phyloP scores from a whole-genome alignment of 2,888 invertebrate genomes.

The Reticulitermes lucifugus region DNA sequence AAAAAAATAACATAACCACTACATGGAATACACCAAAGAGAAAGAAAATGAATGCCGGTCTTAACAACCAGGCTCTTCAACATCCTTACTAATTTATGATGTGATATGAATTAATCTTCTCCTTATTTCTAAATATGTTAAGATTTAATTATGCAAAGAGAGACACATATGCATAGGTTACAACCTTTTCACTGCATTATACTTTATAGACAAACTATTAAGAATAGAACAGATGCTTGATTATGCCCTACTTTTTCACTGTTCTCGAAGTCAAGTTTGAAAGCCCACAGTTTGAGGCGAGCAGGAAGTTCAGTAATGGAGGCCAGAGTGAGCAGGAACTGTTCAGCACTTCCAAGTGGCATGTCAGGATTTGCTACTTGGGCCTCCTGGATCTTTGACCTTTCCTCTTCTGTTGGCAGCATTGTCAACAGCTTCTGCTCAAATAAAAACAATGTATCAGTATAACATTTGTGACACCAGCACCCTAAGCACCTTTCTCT shows the following conservation, averaged over 20 bases:
- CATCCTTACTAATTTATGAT: too few relatives aligned
- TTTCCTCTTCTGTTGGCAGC: slow-evolving; percentile 97
- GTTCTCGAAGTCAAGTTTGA: slow-evolving; percentile 98
- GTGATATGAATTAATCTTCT: too few relatives aligned
- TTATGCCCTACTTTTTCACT: slow-evolving; percentile 81
- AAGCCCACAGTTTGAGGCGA: slow-evolving; percentile 96
- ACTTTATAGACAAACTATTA: not conserved
- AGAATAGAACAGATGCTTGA: not conserved
- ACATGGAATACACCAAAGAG: too few relatives aligned
- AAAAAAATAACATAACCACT: too few relatives aligned
- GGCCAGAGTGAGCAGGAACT: slow-evolving; percentile 95
- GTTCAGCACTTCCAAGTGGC: slow-evolving; percentile 90
- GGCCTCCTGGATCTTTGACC: slow-evolving; percentile 95
- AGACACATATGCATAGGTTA: too few relatives aligned
- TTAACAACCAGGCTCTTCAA: too few relatives aligned
- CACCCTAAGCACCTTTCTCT: not conserved
- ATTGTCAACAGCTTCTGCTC: slow-evolving; percentile 90
- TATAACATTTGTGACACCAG: not conserved
- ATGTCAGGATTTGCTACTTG: slow-evolving; percentile 92
- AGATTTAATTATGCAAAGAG: too few relatives aligned
- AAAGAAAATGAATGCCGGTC: too few relatives aligned
- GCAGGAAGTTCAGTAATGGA: slow-evolving; percentile 96
- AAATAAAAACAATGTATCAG: not conserved
- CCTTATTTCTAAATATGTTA: too few relatives aligned
- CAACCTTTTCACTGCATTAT: too few relatives aligned